These are phyloP conservation scores for Urechis unicinctus DNA, from an alignment of 2,888 invertebrate species.

Conservation along the genomic window DNA sequence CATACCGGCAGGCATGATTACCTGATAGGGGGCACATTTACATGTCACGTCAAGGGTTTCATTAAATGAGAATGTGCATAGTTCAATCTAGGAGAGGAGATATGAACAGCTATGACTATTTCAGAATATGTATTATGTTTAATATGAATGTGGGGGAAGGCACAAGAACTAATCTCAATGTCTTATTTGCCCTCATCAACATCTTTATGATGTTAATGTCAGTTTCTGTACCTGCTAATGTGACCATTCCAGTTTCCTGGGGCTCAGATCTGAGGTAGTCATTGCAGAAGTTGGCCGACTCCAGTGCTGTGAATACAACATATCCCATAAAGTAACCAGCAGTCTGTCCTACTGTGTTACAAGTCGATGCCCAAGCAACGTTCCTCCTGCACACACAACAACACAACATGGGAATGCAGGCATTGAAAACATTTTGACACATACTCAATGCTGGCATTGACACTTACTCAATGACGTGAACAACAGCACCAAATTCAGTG, in stretches of 20 bases:
- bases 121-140: no score
- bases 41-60: no score
- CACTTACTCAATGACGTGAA: not conserved
- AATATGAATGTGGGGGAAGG: no score
- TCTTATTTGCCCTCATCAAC: no score
- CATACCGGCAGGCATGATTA: no score
- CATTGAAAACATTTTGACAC: not conserved
- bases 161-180: no score
- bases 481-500: not conserved
- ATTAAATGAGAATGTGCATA: no score
- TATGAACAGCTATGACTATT: no score
- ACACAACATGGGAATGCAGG: no score
- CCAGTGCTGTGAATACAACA: conserved; percentile 90
- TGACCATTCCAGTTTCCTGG: conserved; percentile 62
- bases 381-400: conserved; percentile 60
- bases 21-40: no score
- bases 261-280: conserved; percentile 74
- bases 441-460: not conserved
- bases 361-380: conserved; percentile 97
- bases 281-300: conserved; percentile 94
- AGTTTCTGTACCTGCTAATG: conserved; percentile 49
- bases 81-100: no score
- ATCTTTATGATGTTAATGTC: no score
- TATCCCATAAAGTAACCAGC: conserved; percentile 95
- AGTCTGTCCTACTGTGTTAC: conserved; percentile 97